Conservation (phyloP, 2,113 vertebrate genomes). For the Rhineura floridana region DNA sequence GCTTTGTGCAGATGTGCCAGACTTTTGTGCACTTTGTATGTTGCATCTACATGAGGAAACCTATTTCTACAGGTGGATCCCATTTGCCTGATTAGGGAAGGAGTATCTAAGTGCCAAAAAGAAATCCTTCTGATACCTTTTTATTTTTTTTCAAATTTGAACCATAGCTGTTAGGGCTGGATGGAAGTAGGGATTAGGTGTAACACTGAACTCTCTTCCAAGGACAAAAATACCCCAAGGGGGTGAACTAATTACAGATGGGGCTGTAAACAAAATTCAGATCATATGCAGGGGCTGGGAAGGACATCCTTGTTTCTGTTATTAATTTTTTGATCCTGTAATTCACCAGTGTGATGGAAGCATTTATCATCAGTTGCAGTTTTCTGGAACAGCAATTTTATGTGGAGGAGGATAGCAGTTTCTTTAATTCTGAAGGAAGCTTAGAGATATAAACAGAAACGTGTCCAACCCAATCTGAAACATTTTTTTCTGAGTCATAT, state of each 20-base stretch:
- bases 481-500: constrained; percentile 29
- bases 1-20: background rate
- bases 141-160: background rate
- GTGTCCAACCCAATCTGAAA: constrained; percentile 12
- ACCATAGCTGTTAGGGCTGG: background rate
- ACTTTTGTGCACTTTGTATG: background rate
- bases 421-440: background rate
- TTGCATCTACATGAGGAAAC: background rate
- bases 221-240: constrained; percentile 47
- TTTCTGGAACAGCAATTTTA: constrained; percentile 12
- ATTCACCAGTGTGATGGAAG: background rate
- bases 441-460: constrained; percentile 14
- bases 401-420: background rate
- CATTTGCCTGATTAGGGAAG: background rate
- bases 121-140: background rate
- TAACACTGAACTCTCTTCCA: constrained; percentile 31
- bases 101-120: background rate
- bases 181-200: constrained; percentile 45
- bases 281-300: constrained; percentile 19
- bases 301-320: background rate
- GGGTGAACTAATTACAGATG: constrained; percentile 13
- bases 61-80: background rate
- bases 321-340: constrained; percentile 19
- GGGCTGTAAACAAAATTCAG: constrained; percentile 16
- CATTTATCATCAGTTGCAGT: background rate